Percentiles rank a stretch among this genome's conserved stretches.
These are phyloP conservation scores for Archips crataeganus DNA, from an alignment of 2,888 invertebrate species.

Conservation along the genomic window DNA sequence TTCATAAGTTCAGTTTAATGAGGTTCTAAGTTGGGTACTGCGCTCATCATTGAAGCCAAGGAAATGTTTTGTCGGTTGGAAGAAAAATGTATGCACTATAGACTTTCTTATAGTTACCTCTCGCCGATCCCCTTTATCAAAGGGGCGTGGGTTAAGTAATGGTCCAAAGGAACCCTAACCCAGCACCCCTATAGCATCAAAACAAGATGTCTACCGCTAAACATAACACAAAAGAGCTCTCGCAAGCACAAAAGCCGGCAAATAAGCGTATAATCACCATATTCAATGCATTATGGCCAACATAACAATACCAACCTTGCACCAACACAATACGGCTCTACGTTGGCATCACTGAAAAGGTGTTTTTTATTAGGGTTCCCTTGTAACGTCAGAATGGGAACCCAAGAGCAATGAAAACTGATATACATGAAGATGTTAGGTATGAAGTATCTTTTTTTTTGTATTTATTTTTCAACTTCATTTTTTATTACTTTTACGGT, in stretches of 20 bases:
- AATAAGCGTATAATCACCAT: constrained; percentile 47
- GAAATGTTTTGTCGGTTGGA: too few relatives aligned
- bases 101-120: too few relatives aligned
- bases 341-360: constrained; percentile 36
- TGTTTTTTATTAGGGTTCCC: constrained; percentile 35
- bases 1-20: too few relatives aligned
- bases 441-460: too few relatives aligned
- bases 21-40: too few relatives aligned
- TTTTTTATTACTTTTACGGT: too few relatives aligned
- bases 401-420: too few relatives aligned
- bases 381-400: neutral
- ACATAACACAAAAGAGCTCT: constrained; percentile 42
- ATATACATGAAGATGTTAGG: too few relatives aligned
- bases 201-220: constrained; percentile 48
- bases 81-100: too few relatives aligned
- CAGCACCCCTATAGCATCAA: constrained; percentile 43
- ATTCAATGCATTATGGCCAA: constrained; percentile 40
- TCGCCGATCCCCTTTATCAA: too few relatives aligned
- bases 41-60: too few relatives aligned
- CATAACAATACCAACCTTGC: constrained; percentile 28
- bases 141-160: neutral
- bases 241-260: constrained; percentile 40
- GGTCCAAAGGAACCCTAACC: constrained; percentile 32
- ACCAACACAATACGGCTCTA: constrained; percentile 10
- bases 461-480: too few relatives aligned